Conservation (phyloP, 2,113 vertebrate species). For the Solea solea region DNA sequence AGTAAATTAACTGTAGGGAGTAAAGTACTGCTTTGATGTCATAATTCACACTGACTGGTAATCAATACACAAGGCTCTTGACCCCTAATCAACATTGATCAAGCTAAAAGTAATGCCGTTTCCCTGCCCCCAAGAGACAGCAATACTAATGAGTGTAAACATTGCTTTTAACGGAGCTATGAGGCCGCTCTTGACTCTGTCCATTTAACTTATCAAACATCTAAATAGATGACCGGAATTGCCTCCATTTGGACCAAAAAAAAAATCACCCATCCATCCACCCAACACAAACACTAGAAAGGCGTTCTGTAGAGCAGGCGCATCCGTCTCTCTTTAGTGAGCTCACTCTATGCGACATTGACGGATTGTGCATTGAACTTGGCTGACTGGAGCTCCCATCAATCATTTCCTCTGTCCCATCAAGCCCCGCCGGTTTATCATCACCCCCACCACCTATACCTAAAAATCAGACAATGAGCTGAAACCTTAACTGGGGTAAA, state of each 20-base stretch:
- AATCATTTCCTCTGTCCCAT: slow-evolving; percentile 59
- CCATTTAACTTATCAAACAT: slow-evolving; percentile 31
- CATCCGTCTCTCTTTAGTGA: slow-evolving; percentile 69
- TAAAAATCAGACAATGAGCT: slow-evolving; percentile 42
- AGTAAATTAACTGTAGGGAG: not conserved
- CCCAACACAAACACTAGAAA: slow-evolving; percentile 49
- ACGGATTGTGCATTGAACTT: slow-evolving; percentile 72
- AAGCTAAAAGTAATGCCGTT: slow-evolving; percentile 30
- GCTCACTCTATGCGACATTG: slow-evolving; percentile 59
- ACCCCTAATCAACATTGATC: slow-evolving; percentile 52
- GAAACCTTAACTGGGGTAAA: slow-evolving; percentile 24
- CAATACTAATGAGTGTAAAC: slow-evolving; percentile 42
- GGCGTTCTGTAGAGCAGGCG: slow-evolving; percentile 32
- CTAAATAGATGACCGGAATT: slow-evolving; percentile 27
- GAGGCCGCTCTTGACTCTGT: slow-evolving; percentile 3
- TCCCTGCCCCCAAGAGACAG: slow-evolving; percentile 20
- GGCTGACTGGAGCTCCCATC: slow-evolving; percentile 59
- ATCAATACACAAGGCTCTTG: slow-evolving; percentile 49
- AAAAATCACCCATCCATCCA: slow-evolving; percentile 23
- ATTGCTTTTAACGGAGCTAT: slow-evolving; percentile 39
- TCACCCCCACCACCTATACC: slow-evolving; percentile 33
- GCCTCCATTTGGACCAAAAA: slow-evolving; percentile 4
- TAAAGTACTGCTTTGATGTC: slow-evolving; percentile 1
- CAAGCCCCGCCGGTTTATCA: slow-evolving; percentile 35
- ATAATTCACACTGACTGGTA: slow-evolving; percentile 40